Evolutionary conservation across 2,888 invertebrate genomes (phyloP), one percentile per base, ranked within the genome.

Genomic region (Phania funesta): DNA sequence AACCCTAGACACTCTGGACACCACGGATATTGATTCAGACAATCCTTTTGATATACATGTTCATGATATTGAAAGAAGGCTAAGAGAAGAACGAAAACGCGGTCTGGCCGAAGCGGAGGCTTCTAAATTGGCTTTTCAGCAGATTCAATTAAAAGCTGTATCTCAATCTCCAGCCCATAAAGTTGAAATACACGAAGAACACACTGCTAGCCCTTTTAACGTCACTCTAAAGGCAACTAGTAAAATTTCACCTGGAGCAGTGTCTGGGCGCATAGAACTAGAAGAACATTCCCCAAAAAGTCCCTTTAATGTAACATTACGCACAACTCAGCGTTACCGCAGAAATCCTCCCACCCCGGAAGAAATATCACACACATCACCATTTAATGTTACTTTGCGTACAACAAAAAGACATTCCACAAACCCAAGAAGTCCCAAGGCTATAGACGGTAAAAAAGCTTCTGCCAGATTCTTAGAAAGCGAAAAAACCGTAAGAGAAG

Each of bases 401-500:
- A 85, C 85, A 8, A 84, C 84, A 7, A 83, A 84, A 24, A 71
- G 48, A 22, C 56, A 68, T 38, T 56, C 62, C 26, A 32, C 74
- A 0, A 16, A 32, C 0, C 18, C 46, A 1, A 65, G 44, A 2
- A 67, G 48, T 44, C 46, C 83, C 11, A 44, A 67, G 13, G 32
- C 94, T 0, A 44, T 50, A 91, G 94, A 94, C 85, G 94, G 95
- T 84, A 90, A 94, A 46, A 91, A 92, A 3, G 92, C 93, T 70
- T 94, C 94, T 6, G 92, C 93, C 9, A 94, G 93, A 86, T 93
- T 94, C 85, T 94, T 95, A 56, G 95, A 95, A 89, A 94, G 95
- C 84, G 95, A 96, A 88, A 87, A 94, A 93, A 90, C 94, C 38
- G 90, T 93, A n/a, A 91, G 92, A 56, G 94, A 95, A 86, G 90